Percentiles rank a stretch among this genome's conserved stretches.
These are phyloP conservation scores for Acromyrmex heyeri DNA, from an alignment of 1,140 invertebrate species.

Conservation along the genomic window DNA sequence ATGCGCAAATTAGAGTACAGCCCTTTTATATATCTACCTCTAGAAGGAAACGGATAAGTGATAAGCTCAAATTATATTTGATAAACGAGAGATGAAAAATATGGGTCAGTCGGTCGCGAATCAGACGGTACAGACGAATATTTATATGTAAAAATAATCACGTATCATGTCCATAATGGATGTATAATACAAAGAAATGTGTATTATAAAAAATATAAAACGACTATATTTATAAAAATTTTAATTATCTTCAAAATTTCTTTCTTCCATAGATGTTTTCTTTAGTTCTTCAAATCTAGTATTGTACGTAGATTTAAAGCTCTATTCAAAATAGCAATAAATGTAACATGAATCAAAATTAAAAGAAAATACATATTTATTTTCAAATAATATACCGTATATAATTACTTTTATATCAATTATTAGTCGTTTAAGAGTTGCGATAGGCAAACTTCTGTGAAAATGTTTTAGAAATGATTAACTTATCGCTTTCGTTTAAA, in stretches of 20 bases:
- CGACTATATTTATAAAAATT: background rate
- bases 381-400: background rate
- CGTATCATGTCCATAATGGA: background rate
- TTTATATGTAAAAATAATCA: constrained; percentile 17
- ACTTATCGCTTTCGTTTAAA: constrained; percentile 56
- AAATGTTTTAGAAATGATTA: constrained; percentile 42
- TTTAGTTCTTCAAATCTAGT: background rate
- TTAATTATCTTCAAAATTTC: background rate
- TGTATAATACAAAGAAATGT: background rate
- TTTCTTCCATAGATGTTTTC: background rate
- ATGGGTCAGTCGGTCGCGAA: constrained; percentile 34
- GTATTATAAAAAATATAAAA: constrained; percentile 5
- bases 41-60: constrained; percentile 73
- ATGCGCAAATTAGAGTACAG: background rate
- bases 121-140: background rate
- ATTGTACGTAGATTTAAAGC: background rate
- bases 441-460: background rate
- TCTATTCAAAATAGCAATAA: background rate
- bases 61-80: constrained; percentile 65
- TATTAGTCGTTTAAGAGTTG: background rate
- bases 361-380: constrained; percentile 8
- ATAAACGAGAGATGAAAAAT: constrained; percentile 68
- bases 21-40: constrained; percentile 72
- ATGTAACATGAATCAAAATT: background rate
- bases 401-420: constrained; percentile 11